Evolutionary conservation across 2,888 invertebrate species (phyloP).

Genomic region (Ellobium chinense): DNA sequence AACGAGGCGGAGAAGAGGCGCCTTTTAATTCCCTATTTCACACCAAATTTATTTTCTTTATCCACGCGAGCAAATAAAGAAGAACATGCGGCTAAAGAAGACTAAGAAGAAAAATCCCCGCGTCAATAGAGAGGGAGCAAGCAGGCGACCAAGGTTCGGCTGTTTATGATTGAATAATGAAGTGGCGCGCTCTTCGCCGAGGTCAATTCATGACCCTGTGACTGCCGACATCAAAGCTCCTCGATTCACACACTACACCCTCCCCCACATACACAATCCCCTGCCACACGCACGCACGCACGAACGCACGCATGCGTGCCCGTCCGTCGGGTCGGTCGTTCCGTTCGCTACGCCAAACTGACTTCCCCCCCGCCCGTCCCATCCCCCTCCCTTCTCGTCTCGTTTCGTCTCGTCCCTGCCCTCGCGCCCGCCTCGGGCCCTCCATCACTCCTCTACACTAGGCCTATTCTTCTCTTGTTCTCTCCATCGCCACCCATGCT

Average conservation of each 20-base stretch:
- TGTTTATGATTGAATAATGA: conserved; percentile 19
- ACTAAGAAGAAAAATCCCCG: no score
- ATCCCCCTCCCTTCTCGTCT: neutral
- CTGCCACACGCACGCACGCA: neutral
- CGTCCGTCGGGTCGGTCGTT: no score
- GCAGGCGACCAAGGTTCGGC: neutral
- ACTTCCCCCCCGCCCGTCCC: no score
- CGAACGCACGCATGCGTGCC: no score
- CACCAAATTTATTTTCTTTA: neutral
- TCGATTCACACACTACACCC: neutral
- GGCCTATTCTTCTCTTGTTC: no score
- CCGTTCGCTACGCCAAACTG: no score
- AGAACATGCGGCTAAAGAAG: no score
- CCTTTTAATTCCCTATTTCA: neutral
- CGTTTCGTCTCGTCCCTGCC: neutral
- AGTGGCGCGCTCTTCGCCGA: neutral
- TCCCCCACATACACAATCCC: neutral
- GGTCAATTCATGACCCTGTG: neutral
- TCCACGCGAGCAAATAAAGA: neutral
- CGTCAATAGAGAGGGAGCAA: no score
- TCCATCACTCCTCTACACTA: neutral
- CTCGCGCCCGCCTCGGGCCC: neutral
- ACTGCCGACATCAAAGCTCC: conserved; percentile 7
- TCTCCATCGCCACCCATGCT: neutral
- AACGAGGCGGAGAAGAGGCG: neutral